Conservation (phyloP, 2,888 invertebrate species). For the Baccha elongata region DNA sequence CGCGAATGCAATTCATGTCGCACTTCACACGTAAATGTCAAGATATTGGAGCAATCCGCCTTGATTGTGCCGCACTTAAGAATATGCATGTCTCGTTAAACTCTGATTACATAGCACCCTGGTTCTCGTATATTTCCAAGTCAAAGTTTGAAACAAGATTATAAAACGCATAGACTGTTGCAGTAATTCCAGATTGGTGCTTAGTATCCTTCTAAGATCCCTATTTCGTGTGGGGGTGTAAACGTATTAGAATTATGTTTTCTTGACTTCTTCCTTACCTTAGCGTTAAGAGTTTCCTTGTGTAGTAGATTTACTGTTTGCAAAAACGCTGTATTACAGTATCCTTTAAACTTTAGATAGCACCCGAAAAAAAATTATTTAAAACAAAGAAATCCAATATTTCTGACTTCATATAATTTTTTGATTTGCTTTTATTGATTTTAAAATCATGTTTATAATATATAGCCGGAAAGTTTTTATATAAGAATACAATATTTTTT, state of each 20-base stretch:
- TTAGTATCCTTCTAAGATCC: neutral
- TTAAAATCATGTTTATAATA: too few species aligned
- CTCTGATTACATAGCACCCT: constrained; percentile 47
- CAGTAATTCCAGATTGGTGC: constrained; percentile 6
- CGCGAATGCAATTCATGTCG: constrained; percentile 49
- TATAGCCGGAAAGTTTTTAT: too few species aligned
- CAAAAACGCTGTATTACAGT: too few species aligned
- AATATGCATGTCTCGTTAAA: constrained; percentile 62
- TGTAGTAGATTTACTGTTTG: too few species aligned
- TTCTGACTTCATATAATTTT: too few species aligned
- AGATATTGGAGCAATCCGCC: constrained; percentile 42
- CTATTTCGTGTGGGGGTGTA: neutral
- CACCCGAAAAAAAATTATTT: too few species aligned
- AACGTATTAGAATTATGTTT: constrained; percentile 18
- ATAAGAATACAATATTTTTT: too few species aligned
- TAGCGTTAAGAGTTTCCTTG: too few species aligned
- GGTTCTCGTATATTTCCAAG: constrained; percentile 32
- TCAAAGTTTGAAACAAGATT: constrained; percentile 53
- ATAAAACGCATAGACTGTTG: constrained; percentile 32
- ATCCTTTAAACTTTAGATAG: too few species aligned
- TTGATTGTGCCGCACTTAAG: constrained; percentile 50
- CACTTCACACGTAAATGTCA: constrained; percentile 65
- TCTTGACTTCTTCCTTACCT: neutral
- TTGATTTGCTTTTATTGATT: too few species aligned
- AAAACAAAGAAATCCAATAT: too few species aligned